Percentiles rank a stretch among this genome's conserved stretches.
Evolutionary conservation across 2,888 invertebrate species (phyloP).

Genomic region (Pachycephus smyrnensis): DNA sequence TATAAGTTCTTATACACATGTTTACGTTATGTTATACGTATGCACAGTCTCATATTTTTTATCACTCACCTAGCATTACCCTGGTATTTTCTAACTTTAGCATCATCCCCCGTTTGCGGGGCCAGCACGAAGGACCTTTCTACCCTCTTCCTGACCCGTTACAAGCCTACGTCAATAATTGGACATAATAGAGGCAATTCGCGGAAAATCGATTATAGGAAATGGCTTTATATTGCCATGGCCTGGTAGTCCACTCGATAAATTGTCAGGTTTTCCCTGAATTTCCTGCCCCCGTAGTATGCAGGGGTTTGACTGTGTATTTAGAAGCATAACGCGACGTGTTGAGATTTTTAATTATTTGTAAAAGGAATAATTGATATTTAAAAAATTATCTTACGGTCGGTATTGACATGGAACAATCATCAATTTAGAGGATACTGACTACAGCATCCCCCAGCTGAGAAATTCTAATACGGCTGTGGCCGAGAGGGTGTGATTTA

Average conservation of each 20-base stretch:
- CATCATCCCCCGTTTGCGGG: background rate
- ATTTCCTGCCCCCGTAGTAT: too few relatives aligned
- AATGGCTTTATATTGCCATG: conserved; percentile 41
- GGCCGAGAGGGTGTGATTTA: conserved; percentile 17
- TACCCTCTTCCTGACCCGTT: conserved; percentile 23
- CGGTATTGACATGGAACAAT: too few relatives aligned
- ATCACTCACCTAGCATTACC: too few relatives aligned
- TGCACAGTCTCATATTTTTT: background rate
- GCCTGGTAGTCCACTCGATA: background rate
- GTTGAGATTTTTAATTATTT: too few relatives aligned
- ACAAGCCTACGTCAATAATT: conserved; percentile 59
- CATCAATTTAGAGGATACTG: background rate
- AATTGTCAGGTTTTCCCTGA: background rate
- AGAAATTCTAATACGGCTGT: background rate
- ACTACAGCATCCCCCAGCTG: background rate
- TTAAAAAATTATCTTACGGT: too few relatives aligned
- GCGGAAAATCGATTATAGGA: conserved; percentile 62
- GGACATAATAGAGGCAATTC: conserved; percentile 61
- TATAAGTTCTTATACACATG: background rate
- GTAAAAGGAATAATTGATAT: too few relatives aligned
- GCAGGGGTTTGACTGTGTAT: too few relatives aligned
- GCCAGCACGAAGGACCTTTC: background rate
- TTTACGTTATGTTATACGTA: background rate
- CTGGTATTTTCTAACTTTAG: background rate
- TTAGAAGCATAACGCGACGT: too few relatives aligned